Conservation (phyloP, 2,888 invertebrate genomes). For the Drosophila dives region DNA sequence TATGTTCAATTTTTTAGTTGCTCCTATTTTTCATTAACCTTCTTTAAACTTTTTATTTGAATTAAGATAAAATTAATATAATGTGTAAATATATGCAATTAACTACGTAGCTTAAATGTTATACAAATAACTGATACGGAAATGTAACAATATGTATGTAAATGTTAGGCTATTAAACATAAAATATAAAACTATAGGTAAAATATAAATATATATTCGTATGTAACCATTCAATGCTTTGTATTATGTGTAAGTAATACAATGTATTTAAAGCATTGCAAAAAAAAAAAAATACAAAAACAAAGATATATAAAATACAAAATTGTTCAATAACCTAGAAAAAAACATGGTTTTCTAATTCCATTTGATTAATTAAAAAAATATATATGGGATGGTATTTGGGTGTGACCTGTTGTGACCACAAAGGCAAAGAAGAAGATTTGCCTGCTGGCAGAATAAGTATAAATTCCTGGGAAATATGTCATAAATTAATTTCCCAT, state of each 20-base stretch:
- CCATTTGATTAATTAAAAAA: not conserved
- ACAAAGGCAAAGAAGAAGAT: not conserved
- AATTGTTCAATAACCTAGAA: conserved; percentile 52
- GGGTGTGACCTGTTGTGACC: not conserved
- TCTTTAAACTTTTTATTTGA: conserved; percentile 9
- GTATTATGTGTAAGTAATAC: conserved; percentile 42
- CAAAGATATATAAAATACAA: conserved; percentile 49
- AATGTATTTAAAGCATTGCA: conserved; percentile 31
- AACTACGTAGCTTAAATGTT: conserved; percentile 38
- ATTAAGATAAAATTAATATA: conserved; percentile 6
- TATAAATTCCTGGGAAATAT: not conserved
- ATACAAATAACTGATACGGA: conserved; percentile 21
- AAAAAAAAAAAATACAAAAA: conserved; percentile 17
- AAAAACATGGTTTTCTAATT: conserved; percentile 2
- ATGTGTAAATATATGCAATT: conserved; percentile 54
- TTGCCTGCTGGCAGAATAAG: not conserved
- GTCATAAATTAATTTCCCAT: not conserved
- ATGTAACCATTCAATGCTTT: conserved; percentile 46
- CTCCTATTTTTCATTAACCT: conserved; percentile 11
- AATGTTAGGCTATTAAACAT: conserved; percentile 51
- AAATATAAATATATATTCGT: conserved; percentile 24
- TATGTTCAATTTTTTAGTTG: not conserved
- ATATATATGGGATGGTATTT: not conserved
- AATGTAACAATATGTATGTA: conserved; percentile 47
- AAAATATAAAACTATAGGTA: conserved; percentile 30